A percentile compares a stretch with the other conserved stretches of the same genome.
These are phyloP conservation scores for Lasioglossum villosulum DNA, from an alignment of 2,888 invertebrate genomes.

Conservation along the genomic window DNA sequence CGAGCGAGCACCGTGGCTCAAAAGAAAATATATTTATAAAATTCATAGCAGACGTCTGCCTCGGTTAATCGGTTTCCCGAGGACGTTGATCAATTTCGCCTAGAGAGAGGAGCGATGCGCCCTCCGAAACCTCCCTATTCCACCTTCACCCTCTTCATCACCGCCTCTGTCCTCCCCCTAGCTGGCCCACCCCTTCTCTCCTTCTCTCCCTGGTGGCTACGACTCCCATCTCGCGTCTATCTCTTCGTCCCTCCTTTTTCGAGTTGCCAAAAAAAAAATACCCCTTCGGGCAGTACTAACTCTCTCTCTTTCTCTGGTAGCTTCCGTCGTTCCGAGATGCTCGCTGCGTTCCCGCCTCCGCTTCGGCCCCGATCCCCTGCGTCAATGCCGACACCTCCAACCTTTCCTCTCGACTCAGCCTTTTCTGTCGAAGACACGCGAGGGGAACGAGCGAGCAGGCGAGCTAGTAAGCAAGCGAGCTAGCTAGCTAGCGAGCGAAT, in stretches of 20 bases:
- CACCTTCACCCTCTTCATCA: conserved; percentile 65
- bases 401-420: conserved; percentile 34
- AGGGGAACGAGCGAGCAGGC: not conserved
- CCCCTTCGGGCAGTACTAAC: conserved; percentile 65
- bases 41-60: conserved; percentile 70
- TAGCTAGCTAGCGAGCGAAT: not conserved
- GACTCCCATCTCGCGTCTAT: conserved; percentile 37
- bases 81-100: conserved; percentile 75
- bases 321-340: conserved; percentile 72
- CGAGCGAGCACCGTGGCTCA: conserved; percentile 24
- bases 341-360: conserved; percentile 59
- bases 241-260: conserved; percentile 57
- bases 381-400: conserved; percentile 53
- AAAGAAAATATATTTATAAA: conserved; percentile 73
- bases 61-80: conserved; percentile 74
- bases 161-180: conserved; percentile 42
- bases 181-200: not conserved
- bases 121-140: conserved; percentile 60
- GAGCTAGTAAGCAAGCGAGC: not conserved
- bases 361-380: conserved; percentile 29
- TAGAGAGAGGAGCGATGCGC: conserved; percentile 60
- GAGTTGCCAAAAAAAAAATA: conserved; percentile 64
- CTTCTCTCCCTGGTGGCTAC: conserved; percentile 20
- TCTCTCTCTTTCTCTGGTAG: conserved; percentile 47
- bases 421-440: conserved; percentile 47